Evolutionary conservation across 1,140 invertebrate species (phyloP), one percentile per base, ranked within the genome.

Genomic region (Hetaerina americana): DNA sequence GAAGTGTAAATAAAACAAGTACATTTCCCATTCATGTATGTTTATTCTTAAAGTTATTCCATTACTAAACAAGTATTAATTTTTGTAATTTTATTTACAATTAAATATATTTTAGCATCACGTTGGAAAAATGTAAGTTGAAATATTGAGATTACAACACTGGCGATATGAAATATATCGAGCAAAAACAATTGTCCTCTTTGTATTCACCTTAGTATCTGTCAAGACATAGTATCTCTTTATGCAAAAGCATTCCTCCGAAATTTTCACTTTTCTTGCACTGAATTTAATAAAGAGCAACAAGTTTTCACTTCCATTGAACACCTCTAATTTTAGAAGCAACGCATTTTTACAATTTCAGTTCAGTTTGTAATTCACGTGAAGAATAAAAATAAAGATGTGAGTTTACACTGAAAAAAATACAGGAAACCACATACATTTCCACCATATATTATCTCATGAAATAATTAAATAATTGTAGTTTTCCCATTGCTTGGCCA

Each of bases 41-140:
- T 57, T 57, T 57, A 57, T 57, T 57, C 40, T 57, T 57, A 57
- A 57, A 57, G 40, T 57, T 57, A 57, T 57, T 57, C 40, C 40
- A 57, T 57, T 57, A 57, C 40, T 57, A 57, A 57, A 57, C 40
- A 57, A 57, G 40, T 57, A 57, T 57, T 57, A 57, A n/a, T 57
- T 57, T 57, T 57, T 57, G 40, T 57, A 57, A n/a, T 57, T 57
- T 40, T 57, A 57, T 57, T 57, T 57, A 57, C 40, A 57, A 57
- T 57, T 57, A 57, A 57, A 57, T 57, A 57, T 57, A 57, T 57
- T 57, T n/a, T 57, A 57, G 40, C 40, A 18, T 57, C 40, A 57
- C 40, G 40, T 57, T 57, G 40, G 40, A 57, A 57, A 57, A 57
- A 57, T 57, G 15, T 57, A 57, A n/a, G 22, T 57, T 57, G 40